phyloP scores from a whole-genome alignment of 2,797 vertebrate genomes.

The Menidia menidia region DNA sequence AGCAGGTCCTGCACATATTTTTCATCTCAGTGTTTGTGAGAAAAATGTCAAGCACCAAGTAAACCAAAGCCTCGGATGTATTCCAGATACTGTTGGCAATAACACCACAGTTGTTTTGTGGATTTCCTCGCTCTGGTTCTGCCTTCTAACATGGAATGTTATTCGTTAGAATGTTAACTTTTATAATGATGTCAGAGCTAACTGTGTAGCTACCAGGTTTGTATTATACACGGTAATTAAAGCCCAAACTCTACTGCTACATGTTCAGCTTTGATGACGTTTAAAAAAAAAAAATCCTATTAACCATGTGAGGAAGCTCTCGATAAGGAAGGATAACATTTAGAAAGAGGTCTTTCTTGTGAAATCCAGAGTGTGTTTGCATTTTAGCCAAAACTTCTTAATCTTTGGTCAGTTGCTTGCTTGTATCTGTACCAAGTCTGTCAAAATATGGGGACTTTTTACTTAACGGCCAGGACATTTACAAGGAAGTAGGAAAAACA shows the following conservation, averaged over 20 bases:
- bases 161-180: neutral
- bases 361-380: too few relatives aligned
- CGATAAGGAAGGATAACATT: neutral
- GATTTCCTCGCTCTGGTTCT: neutral
- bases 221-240: neutral
- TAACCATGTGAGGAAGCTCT: too few relatives aligned
- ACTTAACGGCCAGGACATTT: too few relatives aligned
- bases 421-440: too few relatives aligned
- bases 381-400: too few relatives aligned
- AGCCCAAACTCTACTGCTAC: neutral
- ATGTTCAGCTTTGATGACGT: neutral
- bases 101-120: neutral
- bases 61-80: constrained; percentile 10
- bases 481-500: too few relatives aligned
- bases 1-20: constrained; percentile 21
- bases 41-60: constrained; percentile 33
- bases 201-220: neutral
- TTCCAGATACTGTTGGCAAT: constrained; percentile 1
- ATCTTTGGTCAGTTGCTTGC: too few relatives aligned
- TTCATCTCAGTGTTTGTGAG: constrained; percentile 14
- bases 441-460: too few relatives aligned
- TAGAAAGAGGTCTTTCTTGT: neutral
- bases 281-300: too few relatives aligned
- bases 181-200: neutral
- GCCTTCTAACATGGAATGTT: neutral